phyloP scores from a whole-genome alignment of 2,797 vertebrate species.

The Philypnodon macrostomus region DNA sequence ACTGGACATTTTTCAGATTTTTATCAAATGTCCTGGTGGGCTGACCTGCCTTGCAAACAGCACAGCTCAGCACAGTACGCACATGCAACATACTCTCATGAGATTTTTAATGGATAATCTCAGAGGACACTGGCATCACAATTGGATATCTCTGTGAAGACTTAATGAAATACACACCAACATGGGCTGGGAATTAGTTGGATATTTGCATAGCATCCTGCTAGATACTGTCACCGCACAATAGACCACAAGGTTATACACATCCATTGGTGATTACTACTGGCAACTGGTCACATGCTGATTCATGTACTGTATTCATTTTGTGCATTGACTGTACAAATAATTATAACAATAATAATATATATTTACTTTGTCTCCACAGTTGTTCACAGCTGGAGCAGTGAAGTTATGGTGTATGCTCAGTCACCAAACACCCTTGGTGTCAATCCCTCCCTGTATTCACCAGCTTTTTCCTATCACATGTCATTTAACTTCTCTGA shows the following conservation, averaged over 20 bases:
- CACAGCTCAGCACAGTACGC: slow-evolving; percentile 43
- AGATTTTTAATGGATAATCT: slow-evolving; percentile 32
- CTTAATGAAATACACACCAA: slow-evolving; percentile 44
- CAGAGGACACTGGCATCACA: slow-evolving; percentile 25
- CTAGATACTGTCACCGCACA: background rate
- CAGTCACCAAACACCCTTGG: slow-evolving; percentile 59
- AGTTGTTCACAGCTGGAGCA: slow-evolving; percentile 47
- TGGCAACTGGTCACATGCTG: too few species aligned
- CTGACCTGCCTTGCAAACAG: slow-evolving; percentile 34
- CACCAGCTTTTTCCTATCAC: slow-evolving; percentile 57
- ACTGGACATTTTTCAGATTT: too few species aligned
- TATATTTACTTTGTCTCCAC: slow-evolving; percentile 48
- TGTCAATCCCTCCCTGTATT: slow-evolving; percentile 58
- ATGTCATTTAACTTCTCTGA: slow-evolving; percentile 77
- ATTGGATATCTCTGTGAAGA: slow-evolving; percentile 11
- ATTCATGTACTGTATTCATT: background rate
- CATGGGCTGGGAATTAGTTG: too few species aligned
- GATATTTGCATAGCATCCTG: too few species aligned
- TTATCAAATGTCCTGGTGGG: background rate
- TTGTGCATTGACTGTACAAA: background rate
- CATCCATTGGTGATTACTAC: background rate
- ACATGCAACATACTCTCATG: slow-evolving; percentile 16
- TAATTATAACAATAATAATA: too few species aligned
- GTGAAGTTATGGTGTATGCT: slow-evolving; percentile 72
- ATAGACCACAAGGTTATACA: background rate